Conservation (phyloP, 2,113 vertebrate species). For the Actinemys pallida region DNA sequence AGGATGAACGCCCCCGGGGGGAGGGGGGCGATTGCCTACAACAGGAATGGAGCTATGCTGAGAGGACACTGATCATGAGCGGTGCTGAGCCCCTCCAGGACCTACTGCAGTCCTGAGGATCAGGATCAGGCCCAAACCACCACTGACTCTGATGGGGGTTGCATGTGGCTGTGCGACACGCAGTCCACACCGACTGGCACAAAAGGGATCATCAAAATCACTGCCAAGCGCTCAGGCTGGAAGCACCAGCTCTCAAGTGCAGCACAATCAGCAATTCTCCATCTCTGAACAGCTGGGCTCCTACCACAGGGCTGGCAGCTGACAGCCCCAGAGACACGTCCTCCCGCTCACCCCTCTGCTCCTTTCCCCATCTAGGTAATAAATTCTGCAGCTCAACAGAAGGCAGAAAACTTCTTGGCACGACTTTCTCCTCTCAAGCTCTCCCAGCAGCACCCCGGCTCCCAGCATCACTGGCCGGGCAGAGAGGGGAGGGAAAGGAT, state of each 20-base stretch:
- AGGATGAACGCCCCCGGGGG: neutral
- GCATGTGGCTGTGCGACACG: too few relatives aligned
- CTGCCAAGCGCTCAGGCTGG: neutral
- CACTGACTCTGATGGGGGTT: too few relatives aligned
- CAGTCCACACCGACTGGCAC: too few relatives aligned
- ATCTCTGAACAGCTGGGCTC: neutral
- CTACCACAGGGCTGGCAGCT: neutral
- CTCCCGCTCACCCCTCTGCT: neutral
- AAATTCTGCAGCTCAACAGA: neutral
- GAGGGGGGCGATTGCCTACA: too few relatives aligned
- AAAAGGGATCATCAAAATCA: neutral
- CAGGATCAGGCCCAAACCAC: too few relatives aligned
- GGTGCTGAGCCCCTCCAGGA: neutral
- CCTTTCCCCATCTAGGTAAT: neutral
- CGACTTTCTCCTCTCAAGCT: too few relatives aligned
- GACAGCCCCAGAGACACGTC: neutral
- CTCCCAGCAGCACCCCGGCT: neutral
- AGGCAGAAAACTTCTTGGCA: neutral
- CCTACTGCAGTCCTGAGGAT: neutral
- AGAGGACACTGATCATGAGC: neutral
- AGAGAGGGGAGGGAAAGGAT: neutral
- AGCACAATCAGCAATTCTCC: neutral
- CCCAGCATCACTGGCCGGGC: neutral
- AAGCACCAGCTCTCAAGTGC: neutral
- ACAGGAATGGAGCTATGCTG: too few relatives aligned